These are phyloP conservation scores for Augochlora pura DNA, from an alignment of 1,140 invertebrate species.

Conservation along the genomic window DNA sequence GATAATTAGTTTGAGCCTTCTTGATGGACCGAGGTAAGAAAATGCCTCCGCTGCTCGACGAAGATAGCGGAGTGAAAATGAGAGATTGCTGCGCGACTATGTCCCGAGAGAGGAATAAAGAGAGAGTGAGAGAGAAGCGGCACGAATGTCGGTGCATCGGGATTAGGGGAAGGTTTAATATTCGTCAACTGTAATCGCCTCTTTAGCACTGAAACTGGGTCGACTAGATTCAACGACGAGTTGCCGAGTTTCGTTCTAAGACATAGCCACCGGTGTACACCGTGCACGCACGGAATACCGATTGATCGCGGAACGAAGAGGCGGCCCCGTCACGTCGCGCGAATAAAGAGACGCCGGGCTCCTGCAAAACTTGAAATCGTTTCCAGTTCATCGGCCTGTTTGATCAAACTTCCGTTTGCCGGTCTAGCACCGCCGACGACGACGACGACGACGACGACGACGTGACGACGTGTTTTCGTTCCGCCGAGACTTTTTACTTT, in stretches of 20 bases:
- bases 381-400: too few species aligned
- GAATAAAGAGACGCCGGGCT: background rate
- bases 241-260: constrained; percentile 16
- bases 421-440: background rate
- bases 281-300: constrained; percentile 20
- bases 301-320: background rate
- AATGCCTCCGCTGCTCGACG: too few species aligned
- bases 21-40: too few species aligned
- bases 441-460: too few species aligned
- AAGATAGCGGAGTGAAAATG: too few species aligned
- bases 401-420: background rate
- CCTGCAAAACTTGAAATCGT: background rate
- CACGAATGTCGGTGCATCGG: background rate
- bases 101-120: too few species aligned
- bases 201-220: constrained; percentile 56
- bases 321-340: background rate
- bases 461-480: constrained; percentile 34
- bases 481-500: background rate
- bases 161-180: background rate
- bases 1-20: too few species aligned
- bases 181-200: constrained; percentile 25
- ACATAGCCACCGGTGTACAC: background rate
- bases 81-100: too few species aligned
- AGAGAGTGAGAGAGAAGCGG: too few species aligned
- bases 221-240: constrained; percentile 34